Evolutionary conservation across 92 coral and sea anemone species (phyloP), one percentile per base, ranked within the genome.

Genomic region (Epizoanthus scotinus): DNA sequence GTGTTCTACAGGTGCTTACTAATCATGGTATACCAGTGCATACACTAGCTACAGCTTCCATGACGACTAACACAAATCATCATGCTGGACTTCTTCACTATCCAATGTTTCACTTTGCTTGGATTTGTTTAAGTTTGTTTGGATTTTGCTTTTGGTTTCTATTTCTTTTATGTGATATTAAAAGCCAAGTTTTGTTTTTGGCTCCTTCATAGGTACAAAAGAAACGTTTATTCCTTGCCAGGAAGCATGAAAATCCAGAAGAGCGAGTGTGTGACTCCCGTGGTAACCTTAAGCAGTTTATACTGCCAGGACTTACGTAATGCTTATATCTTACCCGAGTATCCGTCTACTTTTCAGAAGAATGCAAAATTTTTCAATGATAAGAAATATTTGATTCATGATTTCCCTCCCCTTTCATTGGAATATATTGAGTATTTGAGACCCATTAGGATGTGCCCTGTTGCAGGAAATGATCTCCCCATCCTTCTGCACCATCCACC

Each of bases 381-480:
- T 71, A 69, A 72, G 63, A 87, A 83, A 80, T 90, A 87, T 85
- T 80, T 90, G 27, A 90, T 90, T 53, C 88, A 83, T 81, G 87
- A 90, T 79, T 73, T 87, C 70, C 91, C 86, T 18, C 78, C 86
- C 55, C 79, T 83, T 65, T 84, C 88, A 71, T 78, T 78, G 88
- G 86, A 87, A 85, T 86, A 79, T 26, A 87, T 86, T 65, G 73
- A 80, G 63, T 90, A 68, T 57, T 82, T 90, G 79, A 80, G 78
- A 55, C 93, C 93, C 57, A 83, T 89, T 13, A 84, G 91, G 64
- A 78, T 74, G 68, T 90, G 93, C 77, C 65, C 90, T 58, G 78
- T 90, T 29, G 93, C 93, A 40, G 93, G 93, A 44, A 80, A 87
- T 63, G 93, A 90, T 70, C 85, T 90, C 49, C 93, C 93, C 40